Base-by-base conservation (phyloP, 1,140 invertebrate genomes). In the Bathynomus jamesi region DNA sequence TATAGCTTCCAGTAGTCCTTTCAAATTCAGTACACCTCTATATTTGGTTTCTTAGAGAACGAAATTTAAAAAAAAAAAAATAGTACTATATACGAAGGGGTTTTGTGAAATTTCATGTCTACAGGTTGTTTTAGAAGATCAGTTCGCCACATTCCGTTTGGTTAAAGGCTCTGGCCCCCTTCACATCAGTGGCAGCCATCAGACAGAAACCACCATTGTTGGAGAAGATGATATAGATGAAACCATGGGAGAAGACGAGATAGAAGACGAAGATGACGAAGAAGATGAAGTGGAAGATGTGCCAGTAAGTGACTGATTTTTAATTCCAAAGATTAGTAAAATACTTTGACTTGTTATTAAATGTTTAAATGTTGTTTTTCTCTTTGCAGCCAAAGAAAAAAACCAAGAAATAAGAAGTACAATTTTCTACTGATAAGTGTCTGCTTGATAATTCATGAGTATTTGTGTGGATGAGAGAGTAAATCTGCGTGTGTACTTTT, bases 181-280 rank as follows among this genome's bases (percentile, higher is more conserved):
- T 24, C 13, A 2, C 21, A 24, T 63, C 21, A 63, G 21, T 63
- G 61, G 61, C 11, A 25, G 21, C 24, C 61, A 63, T 11, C 61
- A 63, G 61, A 63, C 61, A 17, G 61, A 63, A 28, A 63, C 27
- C 13, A 63, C 61, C 11, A 24, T 63, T 25, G 21, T 63, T 63
- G 61, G 61, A 28, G 61, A 63, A 63, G 61, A 63, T 24, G 61
- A 28, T 63, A 25, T 63, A 17, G 61, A 63, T 11, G 61, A 63
- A 11, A 28, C 21, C 11, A 28, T 25, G 61, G 61, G 27, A 3
- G 61, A 63, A 28, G 61, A 63, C 27, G 61, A 28, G 24, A 28
- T 28, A 17, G 61, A 63, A 3, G 61, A 63, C 27, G 61, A 63
- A 63, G 61, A 63, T 3, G 21, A 25, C n/a, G 61, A 63, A 24